Conservation (phyloP, 2,113 vertebrate species). For the Colossoma macropomum region DNA sequence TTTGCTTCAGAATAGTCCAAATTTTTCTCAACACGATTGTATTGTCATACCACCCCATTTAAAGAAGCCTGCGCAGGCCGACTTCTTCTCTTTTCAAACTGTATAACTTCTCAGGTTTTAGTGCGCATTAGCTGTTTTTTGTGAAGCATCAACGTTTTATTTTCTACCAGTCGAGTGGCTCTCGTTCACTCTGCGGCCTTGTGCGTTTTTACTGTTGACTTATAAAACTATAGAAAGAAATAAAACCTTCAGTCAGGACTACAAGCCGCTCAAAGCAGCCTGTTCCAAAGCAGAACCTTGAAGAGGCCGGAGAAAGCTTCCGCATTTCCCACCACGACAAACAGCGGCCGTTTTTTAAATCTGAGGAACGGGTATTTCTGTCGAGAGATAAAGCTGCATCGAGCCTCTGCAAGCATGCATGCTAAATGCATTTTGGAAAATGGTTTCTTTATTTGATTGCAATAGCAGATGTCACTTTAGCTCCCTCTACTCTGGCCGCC, state of each 20-base stretch:
- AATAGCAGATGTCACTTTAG: conserved; percentile 79
- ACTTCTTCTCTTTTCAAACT: too few relatives aligned
- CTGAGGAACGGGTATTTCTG: conserved; percentile 29
- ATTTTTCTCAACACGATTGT: too few relatives aligned
- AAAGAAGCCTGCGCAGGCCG: too few relatives aligned
- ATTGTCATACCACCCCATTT: too few relatives aligned
- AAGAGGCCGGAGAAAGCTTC: background rate
- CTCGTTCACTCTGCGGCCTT: background rate
- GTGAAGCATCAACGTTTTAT: conserved; percentile 39
- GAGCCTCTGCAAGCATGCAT: conserved; percentile 53
- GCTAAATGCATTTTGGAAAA: conserved; percentile 72
- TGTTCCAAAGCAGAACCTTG: background rate
- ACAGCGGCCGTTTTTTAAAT: conserved; percentile 34
- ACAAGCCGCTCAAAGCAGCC: background rate
- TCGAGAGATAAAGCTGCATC: conserved; percentile 26
- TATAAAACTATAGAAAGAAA: background rate
- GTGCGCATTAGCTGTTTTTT: background rate
- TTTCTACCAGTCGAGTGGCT: background rate
- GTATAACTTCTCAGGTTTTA: too few relatives aligned
- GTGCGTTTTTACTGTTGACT: background rate
- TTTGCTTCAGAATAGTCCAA: too few relatives aligned
- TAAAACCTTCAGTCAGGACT: background rate
- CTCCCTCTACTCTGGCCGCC: conserved; percentile 74
- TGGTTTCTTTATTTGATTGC: conserved; percentile 73
- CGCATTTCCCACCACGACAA: background rate